Conservation (phyloP, 1,140 invertebrate species). For the Acromyrmex charruanus region DNA sequence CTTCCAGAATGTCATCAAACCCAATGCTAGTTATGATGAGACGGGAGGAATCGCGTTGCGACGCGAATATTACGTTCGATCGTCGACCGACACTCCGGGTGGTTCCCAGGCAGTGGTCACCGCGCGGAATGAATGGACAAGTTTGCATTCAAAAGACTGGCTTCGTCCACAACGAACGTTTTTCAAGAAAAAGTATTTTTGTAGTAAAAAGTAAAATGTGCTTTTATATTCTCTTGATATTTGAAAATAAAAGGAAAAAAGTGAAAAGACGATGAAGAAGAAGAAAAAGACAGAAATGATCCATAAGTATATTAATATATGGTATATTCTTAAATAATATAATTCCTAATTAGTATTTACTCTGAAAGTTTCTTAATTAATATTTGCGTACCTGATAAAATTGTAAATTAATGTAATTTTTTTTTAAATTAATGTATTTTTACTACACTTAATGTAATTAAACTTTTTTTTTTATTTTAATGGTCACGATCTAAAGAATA, state of each 20-base stretch:
- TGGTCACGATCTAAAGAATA: too few species aligned
- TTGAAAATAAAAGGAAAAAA: constrained; percentile 8
- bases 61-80: constrained; percentile 35
- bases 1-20: too few species aligned
- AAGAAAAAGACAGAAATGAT: neutral
- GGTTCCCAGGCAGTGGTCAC: neutral
- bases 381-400: too few species aligned
- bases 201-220: neutral
- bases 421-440: too few species aligned
- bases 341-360: too few species aligned
- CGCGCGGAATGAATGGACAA: neutral
- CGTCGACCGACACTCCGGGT: neutral
- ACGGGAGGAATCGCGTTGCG: constrained; percentile 52
- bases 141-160: neutral
- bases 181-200: neutral
- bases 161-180: neutral
- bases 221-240: neutral
- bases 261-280: neutral
- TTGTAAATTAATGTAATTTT: too few species aligned
- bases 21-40: constrained; percentile 60
- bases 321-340: neutral
- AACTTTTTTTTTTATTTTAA: too few species aligned
- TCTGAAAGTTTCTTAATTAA: too few species aligned
- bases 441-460: too few species aligned
- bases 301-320: neutral